These are phyloP conservation scores for Smittia sp. DNA, from an alignment of 2,888 invertebrate species.

Conservation along the genomic window DNA sequence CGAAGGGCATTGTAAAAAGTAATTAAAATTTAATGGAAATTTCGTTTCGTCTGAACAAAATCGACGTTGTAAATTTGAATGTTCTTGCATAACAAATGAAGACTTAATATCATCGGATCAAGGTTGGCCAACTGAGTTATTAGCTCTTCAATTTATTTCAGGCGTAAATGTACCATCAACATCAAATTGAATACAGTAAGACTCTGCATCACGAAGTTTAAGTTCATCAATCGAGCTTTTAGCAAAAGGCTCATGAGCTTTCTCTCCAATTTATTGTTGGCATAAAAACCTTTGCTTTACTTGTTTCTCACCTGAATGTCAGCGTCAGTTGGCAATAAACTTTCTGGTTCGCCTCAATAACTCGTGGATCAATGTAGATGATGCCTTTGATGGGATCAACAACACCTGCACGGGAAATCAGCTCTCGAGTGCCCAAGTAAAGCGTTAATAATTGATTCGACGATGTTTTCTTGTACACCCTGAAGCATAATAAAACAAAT, in stretches of 20 bases:
- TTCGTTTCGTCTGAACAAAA: too few relatives aligned
- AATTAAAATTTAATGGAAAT: background rate
- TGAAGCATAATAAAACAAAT: background rate
- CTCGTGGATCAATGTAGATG: slow-evolving; percentile 75
- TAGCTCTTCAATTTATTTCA: too few relatives aligned
- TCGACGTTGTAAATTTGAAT: too few relatives aligned
- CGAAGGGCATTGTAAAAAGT: background rate
- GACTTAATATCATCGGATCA: too few relatives aligned
- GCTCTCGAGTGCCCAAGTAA: slow-evolving; percentile 77
- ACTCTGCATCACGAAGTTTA: too few relatives aligned
- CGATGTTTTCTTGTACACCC: slow-evolving; percentile 85
- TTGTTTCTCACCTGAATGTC: slow-evolving; percentile 80
- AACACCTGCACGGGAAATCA: slow-evolving; percentile 69
- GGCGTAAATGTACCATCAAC: too few relatives aligned
- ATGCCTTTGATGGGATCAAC: slow-evolving; percentile 85
- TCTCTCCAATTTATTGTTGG: background rate
- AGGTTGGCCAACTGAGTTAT: too few relatives aligned
- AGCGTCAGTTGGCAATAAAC: slow-evolving; percentile 82
- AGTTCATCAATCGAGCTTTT: too few relatives aligned
- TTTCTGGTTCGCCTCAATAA: slow-evolving; percentile 66
- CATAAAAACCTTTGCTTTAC: background rate
- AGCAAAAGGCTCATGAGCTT: too few relatives aligned
- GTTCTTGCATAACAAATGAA: too few relatives aligned
- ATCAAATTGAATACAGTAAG: too few relatives aligned
- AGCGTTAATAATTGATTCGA: slow-evolving; percentile 81